Conservation (phyloP, 2,797 vertebrate species). For the Spea hammondii region DNA sequence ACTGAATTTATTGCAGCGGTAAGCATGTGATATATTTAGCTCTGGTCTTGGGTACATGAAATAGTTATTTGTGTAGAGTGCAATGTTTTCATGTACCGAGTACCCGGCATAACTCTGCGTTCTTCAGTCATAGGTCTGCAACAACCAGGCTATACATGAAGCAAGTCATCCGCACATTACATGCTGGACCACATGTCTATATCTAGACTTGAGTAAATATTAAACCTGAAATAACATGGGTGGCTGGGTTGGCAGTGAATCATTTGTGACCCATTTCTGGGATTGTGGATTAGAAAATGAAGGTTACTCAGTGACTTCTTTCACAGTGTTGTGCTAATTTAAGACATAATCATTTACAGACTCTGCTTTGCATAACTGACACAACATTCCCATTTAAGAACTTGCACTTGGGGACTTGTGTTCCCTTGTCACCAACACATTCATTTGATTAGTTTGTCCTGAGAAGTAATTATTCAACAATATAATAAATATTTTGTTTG, state of each 20-base stretch:
- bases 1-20: constrained; percentile 15
- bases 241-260: constrained; percentile 44
- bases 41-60: constrained; percentile 32
- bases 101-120: constrained; percentile 22
- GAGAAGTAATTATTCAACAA: too few species aligned
- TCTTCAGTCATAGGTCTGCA: constrained; percentile 36
- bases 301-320: constrained; percentile 51
- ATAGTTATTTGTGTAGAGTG: constrained; percentile 43
- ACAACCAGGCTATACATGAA: constrained; percentile 41
- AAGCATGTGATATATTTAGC: constrained; percentile 42
- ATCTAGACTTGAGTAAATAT: constrained; percentile 51
- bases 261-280: constrained; percentile 47
- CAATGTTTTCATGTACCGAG: constrained; percentile 43
- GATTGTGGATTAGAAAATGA: constrained; percentile 42
- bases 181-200: constrained; percentile 44
- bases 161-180: constrained; percentile 14
- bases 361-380: constrained; percentile 30
- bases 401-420: constrained; percentile 11
- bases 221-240: constrained; percentile 51
- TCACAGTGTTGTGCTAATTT: constrained; percentile 46
- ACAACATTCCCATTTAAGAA: constrained; percentile 13
- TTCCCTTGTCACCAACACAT: background rate
- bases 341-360: constrained; percentile 48
- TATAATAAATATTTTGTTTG: too few species aligned
- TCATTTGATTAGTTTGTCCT: background rate